Evolutionary conservation across 2,888 invertebrate species (phyloP), one percentile per base, ranked within the genome.

Genomic region (Stenchaetothrips biformis): DNA sequence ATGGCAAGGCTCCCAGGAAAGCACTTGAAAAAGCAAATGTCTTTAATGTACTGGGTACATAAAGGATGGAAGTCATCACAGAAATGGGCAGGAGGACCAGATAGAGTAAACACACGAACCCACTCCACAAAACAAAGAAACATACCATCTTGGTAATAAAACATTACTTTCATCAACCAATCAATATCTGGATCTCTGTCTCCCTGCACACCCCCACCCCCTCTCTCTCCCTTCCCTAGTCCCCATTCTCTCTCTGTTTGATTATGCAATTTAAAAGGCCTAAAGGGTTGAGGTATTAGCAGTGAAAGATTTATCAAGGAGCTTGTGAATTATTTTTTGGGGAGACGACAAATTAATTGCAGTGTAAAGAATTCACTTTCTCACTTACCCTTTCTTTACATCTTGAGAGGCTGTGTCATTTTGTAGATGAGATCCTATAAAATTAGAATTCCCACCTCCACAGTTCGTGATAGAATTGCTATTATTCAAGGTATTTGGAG

Each of bases 121-220:
- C 25, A 74, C 67, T 74, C 67, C 67, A 21, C 67, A 74, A 74
- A 74, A 74, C 67, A 74, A 74, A 74, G 67, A 74, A 74, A 74
- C 67, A 74, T 8, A 25, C 25, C 67, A 74, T 74, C 67, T 74
- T 25, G 59, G 21, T 74, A 74, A 74, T 74, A 74, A 74, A 74
- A 74, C 67, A 74, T 21, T n/a, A 37, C 25, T 74, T 11, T 25
- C 67, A 74, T 21, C 67, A 21, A 74, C 67, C 67, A 74, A 25
- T 74, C 67, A 74, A 74, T 74, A 21, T 11, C 67, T 74, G 11
- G 8, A 25, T 25, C 25, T 74, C 21, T 25, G 67, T 74, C 21
- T 67, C 25, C 67, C 37, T 18, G 13, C 18, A 0, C 67, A 21
- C 21, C 21, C 37, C 25, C 67, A 11, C 67, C 67, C 11, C 25